Base-by-base conservation (phyloP, 1,140 invertebrate species). In the Zaprionus ghesquierei region DNA sequence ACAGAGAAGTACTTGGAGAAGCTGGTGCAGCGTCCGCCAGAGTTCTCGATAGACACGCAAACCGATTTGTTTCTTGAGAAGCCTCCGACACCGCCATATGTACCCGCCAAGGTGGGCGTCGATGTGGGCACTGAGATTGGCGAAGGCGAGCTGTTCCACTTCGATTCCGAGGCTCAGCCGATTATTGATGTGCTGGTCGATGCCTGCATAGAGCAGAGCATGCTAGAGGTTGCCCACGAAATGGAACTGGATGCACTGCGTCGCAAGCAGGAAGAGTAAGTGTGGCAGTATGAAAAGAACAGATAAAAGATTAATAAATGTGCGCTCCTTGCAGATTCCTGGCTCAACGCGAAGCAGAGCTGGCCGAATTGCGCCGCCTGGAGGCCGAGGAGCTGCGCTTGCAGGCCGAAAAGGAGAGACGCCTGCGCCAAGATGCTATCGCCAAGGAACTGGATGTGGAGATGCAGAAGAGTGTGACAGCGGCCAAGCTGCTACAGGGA, bases 141-240 rank as follows among this genome's bases (percentile, higher is more conserved):
- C 77, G 95, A 96, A 3, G 97, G 96, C 60, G 97, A 98, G 94
- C 92, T 97, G n/a, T 97, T 96, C 92, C 95, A 98, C 92, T 98
- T 97, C 92, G 97, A 98, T 92, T 92, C 94, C 77, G 97, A 98
- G 92, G 97, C 98, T 8, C 95, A 95, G 81, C 97, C 97, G 6
- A 95, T 98, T 41, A 93, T 98, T 55, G 97, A 98, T 92, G 95
- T 96, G 13, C 92, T 98, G 27, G 96, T 98, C 18, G 97, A 97
- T 22, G 97, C 97, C 91, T 97, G 96, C 29, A 93, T 98, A 38
- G 96, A 98, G 87, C 96, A 98, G 92, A 95, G 97, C 10, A 93
- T 98, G 73, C 94, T 96, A 4, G 97, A 98, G 92, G 95, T 96
- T 44, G 93, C 96, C 6, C 95, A 96, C 82, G 96, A 97, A 85